A percentile compares a stretch with the other conserved stretches of the same genome.
These are phyloP conservation scores for Ellobium chinense DNA, from an alignment of 2,888 invertebrate species.

Conservation along the genomic window DNA sequence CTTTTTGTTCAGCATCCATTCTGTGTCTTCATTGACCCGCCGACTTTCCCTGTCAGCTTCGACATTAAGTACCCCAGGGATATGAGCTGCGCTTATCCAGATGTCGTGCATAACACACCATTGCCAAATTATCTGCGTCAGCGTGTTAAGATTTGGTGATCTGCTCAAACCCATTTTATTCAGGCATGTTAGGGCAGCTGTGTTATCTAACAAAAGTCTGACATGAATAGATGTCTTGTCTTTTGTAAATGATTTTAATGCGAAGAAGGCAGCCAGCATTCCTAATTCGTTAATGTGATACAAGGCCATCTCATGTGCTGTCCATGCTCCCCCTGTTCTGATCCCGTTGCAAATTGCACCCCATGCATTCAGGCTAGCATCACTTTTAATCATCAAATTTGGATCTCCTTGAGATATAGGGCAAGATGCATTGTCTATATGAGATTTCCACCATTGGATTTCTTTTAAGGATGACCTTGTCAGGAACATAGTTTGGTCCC, in stretches of 20 bases:
- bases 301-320: neutral
- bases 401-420: neutral
- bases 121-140: conserved; percentile 6
- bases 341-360: conserved; percentile 36
- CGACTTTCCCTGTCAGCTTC: conserved; percentile 27
- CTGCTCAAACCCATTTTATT: conserved; percentile 39
- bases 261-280: conserved; percentile 30
- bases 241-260: conserved; percentile 34
- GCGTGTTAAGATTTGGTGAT: neutral
- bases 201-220: conserved; percentile 30
- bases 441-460: conserved; percentile 32
- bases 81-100: conserved; percentile 4
- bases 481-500: neutral
- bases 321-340: conserved; percentile 32
- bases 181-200: conserved; percentile 32
- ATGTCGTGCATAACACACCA: conserved; percentile 12
- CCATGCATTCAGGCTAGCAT: conserved; percentile 30
- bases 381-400: conserved; percentile 15
- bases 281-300: conserved; percentile 40
- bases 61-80: conserved; percentile 29
- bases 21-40: conserved; percentile 16
- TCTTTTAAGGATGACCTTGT: neutral
- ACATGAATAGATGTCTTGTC: conserved; percentile 20
- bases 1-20: conserved; percentile 40
- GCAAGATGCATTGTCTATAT: conserved; percentile 28